Percentiles rank a stretch among this genome's conserved stretches.
These are phyloP conservation scores for Clarias macrocephalus DNA, from an alignment of 2,113 vertebrate species.

Conservation along the genomic window DNA sequence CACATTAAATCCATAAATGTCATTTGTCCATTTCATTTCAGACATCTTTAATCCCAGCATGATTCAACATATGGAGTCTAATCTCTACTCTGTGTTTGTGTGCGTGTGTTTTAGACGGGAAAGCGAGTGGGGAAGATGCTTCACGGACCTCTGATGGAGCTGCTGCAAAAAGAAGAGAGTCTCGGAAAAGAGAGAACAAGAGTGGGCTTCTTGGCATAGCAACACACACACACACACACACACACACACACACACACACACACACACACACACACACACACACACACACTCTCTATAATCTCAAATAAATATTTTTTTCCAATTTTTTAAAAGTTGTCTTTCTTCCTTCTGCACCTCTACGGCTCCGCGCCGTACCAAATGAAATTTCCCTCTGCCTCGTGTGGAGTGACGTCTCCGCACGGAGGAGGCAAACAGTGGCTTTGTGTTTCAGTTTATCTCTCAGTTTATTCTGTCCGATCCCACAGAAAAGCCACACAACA, in stretches of 20 bases:
- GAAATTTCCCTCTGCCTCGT: neutral
- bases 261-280: neutral
- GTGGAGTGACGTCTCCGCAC: neutral
- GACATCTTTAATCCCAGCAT: neutral
- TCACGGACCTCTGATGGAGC: conserved; percentile 80
- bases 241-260: neutral
- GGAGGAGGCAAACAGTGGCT: no score
- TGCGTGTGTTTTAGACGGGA: conserved; percentile 74
- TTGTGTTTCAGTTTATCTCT: no score
- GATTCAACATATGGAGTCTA: neutral
- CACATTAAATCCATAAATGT: neutral
- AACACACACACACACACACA: neutral
- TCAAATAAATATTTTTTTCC: conserved; percentile 43
- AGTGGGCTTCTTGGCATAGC: conserved; percentile 90
- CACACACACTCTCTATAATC: neutral
- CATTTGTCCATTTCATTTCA: neutral
- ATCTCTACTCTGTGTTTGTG: conserved; percentile 1
- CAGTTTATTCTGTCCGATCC: no score
- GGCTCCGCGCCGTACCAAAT: no score
- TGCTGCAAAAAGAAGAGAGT: conserved; percentile 85
- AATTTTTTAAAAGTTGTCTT: conserved; percentile 51
- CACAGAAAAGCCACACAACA: no score
- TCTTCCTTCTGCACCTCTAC: neutral
- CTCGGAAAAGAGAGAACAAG: conserved; percentile 82
- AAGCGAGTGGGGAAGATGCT: conserved; percentile 86